These are phyloP conservation scores for Pluvialis apricaria DNA, from an alignment of 2,113 vertebrate genomes.

Conservation along the genomic window DNA sequence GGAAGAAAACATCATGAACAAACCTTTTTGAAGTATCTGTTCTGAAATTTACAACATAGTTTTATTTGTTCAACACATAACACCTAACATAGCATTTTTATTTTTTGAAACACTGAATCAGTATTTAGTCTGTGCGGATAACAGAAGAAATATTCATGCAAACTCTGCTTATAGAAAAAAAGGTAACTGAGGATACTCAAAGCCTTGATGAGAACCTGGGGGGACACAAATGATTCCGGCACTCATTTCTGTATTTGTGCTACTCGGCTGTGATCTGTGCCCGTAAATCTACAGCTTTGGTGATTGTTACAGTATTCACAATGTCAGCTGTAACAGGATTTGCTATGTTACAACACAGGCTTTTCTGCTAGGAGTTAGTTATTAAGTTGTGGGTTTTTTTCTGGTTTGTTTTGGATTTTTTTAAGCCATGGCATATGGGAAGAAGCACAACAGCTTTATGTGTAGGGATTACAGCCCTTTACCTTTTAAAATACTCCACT, in stretches of 20 bases:
- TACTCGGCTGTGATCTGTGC: not conserved
- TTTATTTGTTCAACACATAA: not conserved
- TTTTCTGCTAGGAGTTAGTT: not conserved
- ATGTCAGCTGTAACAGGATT: not conserved
- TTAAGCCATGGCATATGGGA: not conserved
- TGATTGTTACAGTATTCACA: not conserved
- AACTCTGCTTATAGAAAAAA: not conserved
- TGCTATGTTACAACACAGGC: not conserved
- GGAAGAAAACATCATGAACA: not conserved
- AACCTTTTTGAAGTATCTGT: not conserved
- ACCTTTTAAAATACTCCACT: slow-evolving; percentile 99
- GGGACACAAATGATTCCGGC: not conserved
- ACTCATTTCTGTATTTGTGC: not conserved
- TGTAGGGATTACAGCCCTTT: not conserved
- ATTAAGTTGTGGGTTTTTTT: not conserved
- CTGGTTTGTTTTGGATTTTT: not conserved
- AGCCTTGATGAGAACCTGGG: not conserved
- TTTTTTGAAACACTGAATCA: not conserved
- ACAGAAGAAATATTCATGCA: not conserved
- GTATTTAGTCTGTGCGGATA: not conserved
- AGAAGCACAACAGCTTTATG: not conserved
- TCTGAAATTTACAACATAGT: not conserved
- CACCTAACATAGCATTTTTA: not conserved
- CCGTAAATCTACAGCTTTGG: not conserved
- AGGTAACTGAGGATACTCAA: not conserved